Evolutionary conservation across 1,140 invertebrate genomes (phyloP), one percentile per base, ranked within the genome.

Genomic region (Ceratina australensis): DNA sequence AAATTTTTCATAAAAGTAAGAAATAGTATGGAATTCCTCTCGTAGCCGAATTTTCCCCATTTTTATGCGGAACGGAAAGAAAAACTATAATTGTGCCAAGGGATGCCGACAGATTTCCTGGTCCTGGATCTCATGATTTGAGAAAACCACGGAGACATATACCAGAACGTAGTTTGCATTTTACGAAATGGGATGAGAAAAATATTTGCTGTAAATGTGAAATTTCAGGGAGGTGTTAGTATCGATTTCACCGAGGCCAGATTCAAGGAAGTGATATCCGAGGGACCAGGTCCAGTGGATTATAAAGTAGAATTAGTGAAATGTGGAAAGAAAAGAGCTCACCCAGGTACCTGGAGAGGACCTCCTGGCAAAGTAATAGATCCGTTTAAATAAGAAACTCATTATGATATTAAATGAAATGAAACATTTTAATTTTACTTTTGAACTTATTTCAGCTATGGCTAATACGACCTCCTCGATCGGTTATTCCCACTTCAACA

Each of bases 151-250:
- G 59, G 54, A 64, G 72, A 60, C 82, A 80, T 60, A 82, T 87
- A 78, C 78, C 84, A 79, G 85, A 80, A 87, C 67, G 85, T 87
- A 79, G 60, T 81, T 54, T 56, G 57, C 1, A 33, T 20, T 1
- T 0, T 10, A n/a, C 12, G 12, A 50, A 10, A 10, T 2, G 8
- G 18, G 49, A 15, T 20, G 16, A 4, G 12, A 15, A 16, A 7
- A 33, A 61, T 56, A 65, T 61, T 49, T 18, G 12, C 61, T 18
- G 0, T 52, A 26, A 67, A 68, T 60, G 0, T 18, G 49, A 61
- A 66, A 84, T 76, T 86, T 59, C 60, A 86, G 86, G 85, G 85
- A n/a, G 76, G 86, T 13, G 72, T 82, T n/a, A 87, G 86, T 42
- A 82, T 83, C 42, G 85, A 86, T 78, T 87, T 83, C 22, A 85